Evolutionary conservation across 1,140 invertebrate species (phyloP).

Genomic region (Apis dorsata): DNA sequence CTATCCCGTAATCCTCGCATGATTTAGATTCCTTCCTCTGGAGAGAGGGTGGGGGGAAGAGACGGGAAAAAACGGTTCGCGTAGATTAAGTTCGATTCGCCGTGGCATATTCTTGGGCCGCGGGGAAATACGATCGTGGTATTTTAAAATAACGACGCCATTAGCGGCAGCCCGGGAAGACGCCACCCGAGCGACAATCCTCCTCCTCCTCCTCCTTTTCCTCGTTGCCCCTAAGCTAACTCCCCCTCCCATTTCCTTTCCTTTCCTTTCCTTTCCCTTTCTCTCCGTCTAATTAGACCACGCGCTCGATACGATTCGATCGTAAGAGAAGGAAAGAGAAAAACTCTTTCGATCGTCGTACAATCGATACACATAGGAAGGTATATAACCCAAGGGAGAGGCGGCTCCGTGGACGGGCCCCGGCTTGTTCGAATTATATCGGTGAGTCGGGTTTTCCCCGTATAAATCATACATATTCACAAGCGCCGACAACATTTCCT

Average conservation of each 20-base stretch:
- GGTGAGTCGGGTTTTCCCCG: conserved; percentile 72
- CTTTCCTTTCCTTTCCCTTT: not conserved
- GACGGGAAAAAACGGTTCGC: conserved; percentile 53
- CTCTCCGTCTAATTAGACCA: too few species aligned
- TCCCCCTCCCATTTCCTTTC: not conserved
- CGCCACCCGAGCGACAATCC: conserved; percentile 19
- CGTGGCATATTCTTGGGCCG: conserved; percentile 65
- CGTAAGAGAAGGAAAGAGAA: not conserved
- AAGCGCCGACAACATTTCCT: conserved; percentile 78
- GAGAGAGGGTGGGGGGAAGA: not conserved
- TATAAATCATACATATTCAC: conserved; percentile 80
- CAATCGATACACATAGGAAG: too few species aligned
- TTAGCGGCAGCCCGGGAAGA: conserved; percentile 65
- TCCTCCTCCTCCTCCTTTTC: conserved; percentile 10
- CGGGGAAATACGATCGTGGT: conserved; percentile 76
- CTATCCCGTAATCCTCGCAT: conserved; percentile 72
- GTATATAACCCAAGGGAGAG: too few species aligned
- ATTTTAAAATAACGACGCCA: conserved; percentile 78
- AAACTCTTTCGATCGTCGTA: too few species aligned
- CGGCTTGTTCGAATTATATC: conserved; percentile 68
- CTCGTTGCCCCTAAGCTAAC: not conserved
- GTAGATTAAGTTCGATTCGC: conserved; percentile 76
- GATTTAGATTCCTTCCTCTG: conserved; percentile 68
- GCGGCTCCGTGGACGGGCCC: too few species aligned
- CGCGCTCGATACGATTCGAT: not conserved